Base-by-base conservation (phyloP, 2,888 invertebrate species). In the Gandaritis pyraliata region DNA sequence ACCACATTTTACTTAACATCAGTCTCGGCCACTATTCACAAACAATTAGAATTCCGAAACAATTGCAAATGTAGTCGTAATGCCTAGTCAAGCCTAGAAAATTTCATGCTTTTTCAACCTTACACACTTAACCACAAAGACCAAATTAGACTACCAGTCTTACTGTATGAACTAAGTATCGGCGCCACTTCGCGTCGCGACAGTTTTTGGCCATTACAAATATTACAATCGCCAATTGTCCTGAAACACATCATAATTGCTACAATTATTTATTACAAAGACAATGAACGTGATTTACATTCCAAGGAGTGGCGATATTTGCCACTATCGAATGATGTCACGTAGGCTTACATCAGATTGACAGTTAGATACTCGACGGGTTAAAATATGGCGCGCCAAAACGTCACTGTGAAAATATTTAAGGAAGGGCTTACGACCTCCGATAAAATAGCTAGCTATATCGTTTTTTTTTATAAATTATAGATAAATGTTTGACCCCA, bases 221-320 rank as follows among this genome's bases (percentile, higher is more conserved):
- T 58, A 60, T 62, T 64, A 65, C 55, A 61, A 59, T 66, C 62
- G 56, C 61, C 61, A 64, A 60, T 60, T 58, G 69, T 59, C 47
- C 54, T 56, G 55, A 60, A 65, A 64, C 52, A 59, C 53, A 62
- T 54, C 65, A 59, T 68, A 80, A 85, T 82, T 75, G 77, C 76
- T 71, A 77, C 79, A 87, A 89, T 88, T 87, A 88, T 81, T 80
- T 70, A 71, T 64, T 67, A 59, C 70, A 69, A 72, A 85, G 82
- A 88, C 88, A 88, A 87, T 87, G 72, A 81, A 65, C 66, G 66
- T 68, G 65, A 74, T 65, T 63, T 60, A 52, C 64, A 62, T 68
- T 63, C 56, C 53, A n/a, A 75, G 89, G 87, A 81, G 88, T 73
- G 87, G 87, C 80, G 63, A 76, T 78, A 78, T 83, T 83, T 73